These are phyloP conservation scores for Microtus richardsoni DNA, from an alignment of 2,113 vertebrate species.

Conservation along the genomic window DNA sequence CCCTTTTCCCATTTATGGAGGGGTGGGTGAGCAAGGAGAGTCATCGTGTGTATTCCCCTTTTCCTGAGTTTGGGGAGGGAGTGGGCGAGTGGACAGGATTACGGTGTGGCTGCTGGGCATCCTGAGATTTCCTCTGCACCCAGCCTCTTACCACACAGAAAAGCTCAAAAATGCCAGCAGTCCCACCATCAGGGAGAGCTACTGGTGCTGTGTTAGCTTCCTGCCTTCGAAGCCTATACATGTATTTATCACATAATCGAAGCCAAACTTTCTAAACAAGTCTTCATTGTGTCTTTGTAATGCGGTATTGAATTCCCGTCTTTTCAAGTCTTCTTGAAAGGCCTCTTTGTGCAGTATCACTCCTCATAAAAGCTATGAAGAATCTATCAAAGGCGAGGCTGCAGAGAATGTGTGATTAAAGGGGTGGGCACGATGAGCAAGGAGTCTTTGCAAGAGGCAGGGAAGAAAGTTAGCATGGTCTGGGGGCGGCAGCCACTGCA, in stretches of 20 bases:
- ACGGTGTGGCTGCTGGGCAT: not conserved
- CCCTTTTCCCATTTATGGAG: not conserved
- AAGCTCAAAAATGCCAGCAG: not conserved
- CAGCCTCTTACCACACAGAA: not conserved
- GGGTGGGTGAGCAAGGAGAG: not conserved
- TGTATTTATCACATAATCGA: not conserved
- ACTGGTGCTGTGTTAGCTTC: no score
- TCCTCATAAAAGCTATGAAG: not conserved
- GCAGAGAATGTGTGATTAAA: not conserved
- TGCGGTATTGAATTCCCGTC: not conserved
- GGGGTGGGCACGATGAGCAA: not conserved
- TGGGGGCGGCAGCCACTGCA: not conserved
- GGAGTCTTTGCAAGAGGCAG: not conserved
- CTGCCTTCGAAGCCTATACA: not conserved
- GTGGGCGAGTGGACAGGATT: not conserved
- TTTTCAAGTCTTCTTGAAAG: not conserved
- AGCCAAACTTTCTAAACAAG: not conserved
- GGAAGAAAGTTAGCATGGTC: not conserved
- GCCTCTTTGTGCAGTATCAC: not conserved
- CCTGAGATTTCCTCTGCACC: not conserved
- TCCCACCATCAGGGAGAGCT: not conserved
- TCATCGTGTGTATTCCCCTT: not conserved
- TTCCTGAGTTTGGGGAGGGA: not conserved
- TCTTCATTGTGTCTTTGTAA: not conserved
- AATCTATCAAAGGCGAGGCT: not conserved